Evolutionary conservation across 1,140 invertebrate genomes (phyloP).

Genomic region (Aphaenogaster ashmeadi): DNA sequence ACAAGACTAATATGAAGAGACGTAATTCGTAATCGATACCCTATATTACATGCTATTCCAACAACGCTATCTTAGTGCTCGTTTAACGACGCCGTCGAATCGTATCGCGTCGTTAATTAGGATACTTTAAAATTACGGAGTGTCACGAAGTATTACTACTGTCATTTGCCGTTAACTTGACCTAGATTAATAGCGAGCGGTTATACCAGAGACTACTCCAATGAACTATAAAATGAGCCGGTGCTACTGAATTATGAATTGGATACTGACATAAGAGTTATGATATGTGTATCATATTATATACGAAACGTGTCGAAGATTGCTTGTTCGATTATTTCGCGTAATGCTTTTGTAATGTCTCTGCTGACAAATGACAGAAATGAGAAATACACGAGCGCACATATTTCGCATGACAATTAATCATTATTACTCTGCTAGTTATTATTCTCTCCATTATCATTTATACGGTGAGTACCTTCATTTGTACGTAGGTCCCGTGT

Average conservation of each 20-base stretch:
- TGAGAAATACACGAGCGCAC: too few species aligned
- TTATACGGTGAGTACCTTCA: background rate
- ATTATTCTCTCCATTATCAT: background rate
- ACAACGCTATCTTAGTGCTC: background rate
- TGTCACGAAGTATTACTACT: background rate
- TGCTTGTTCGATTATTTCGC: constrained; percentile 14
- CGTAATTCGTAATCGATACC: background rate
- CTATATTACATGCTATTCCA: background rate
- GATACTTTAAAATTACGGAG: background rate
- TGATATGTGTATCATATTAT: background rate
- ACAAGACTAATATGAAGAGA: background rate
- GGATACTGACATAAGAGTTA: constrained; percentile 15
- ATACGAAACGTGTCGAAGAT: background rate
- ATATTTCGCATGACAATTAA: background rate
- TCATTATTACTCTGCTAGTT: background rate
- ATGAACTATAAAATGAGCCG: constrained; percentile 20
- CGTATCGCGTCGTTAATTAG: background rate
- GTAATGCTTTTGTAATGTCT: background rate
- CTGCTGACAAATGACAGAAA: background rate
- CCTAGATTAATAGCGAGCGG: constrained; percentile 3
- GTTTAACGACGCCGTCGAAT: background rate
- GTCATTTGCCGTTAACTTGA: constrained; percentile 4
- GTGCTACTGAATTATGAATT: constrained; percentile 37
- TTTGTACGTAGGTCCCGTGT: background rate
- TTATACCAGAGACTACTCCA: background rate